phyloP scores from a whole-genome alignment of 2,888 invertebrate genomes.

The Drosophila neutralis region DNA sequence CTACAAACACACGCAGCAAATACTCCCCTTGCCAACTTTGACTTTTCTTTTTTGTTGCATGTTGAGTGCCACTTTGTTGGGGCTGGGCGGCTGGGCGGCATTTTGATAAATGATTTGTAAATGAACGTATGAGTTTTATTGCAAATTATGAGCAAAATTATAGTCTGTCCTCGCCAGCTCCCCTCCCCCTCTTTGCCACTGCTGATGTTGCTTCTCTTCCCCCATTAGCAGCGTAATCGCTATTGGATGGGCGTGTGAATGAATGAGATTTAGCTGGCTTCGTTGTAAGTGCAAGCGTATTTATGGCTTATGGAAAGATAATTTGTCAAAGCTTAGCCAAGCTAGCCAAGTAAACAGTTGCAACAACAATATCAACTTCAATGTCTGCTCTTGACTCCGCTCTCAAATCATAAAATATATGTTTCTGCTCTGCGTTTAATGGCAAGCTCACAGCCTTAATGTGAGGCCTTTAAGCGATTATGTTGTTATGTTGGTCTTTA shows the following conservation, averaged over 20 bases:
- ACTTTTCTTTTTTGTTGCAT: conserved; percentile 8
- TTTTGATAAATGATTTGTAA: conserved; percentile 76
- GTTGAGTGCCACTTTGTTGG: conserved; percentile 26
- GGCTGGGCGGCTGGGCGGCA: conserved; percentile 12
- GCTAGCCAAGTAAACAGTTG: conserved; percentile 41
- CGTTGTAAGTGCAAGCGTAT: conserved; percentile 48
- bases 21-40: conserved; percentile 8
- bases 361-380: conserved; percentile 17
- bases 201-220: neutral
- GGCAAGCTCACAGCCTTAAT: conserved; percentile 32
- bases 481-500: neutral
- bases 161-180: conserved; percentile 13
- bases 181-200: neutral
- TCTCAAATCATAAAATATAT: conserved; percentile 14
- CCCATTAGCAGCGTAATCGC: conserved; percentile 9
- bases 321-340: conserved; percentile 53
- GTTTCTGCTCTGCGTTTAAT: conserved; percentile 41
- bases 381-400: conserved; percentile 4
- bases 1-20: neutral
- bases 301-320: conserved; percentile 56
- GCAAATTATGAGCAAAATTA: conserved; percentile 66
- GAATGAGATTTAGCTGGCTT: conserved; percentile 16
- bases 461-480: conserved; percentile 3
- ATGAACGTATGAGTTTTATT: conserved; percentile 69
- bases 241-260: conserved; percentile 12